phyloP scores from a whole-genome alignment of 1,140 invertebrate species.

The Drosophila eugracilis region DNA sequence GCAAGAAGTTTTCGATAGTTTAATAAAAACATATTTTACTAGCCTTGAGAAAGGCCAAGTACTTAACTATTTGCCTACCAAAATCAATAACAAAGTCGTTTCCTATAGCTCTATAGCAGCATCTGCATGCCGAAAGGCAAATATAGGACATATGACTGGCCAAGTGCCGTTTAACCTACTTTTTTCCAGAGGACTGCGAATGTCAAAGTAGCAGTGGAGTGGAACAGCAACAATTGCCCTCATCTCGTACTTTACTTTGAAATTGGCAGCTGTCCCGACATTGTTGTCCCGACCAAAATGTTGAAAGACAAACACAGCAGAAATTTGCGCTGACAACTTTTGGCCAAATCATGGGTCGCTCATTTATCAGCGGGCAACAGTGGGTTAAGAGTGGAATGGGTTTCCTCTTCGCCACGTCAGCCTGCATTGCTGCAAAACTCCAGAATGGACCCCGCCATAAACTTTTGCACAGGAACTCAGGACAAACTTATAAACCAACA shows the following conservation, averaged over 20 bases:
- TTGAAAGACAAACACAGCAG: constrained; percentile 14
- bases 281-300: constrained; percentile 35
- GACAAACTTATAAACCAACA: constrained; percentile 21
- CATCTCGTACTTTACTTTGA: neutral
- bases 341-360: constrained; percentile 38
- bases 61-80: too few relatives aligned
- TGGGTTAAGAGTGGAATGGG: constrained; percentile 14
- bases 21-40: too few relatives aligned
- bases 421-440: constrained; percentile 15
- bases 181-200: constrained; percentile 12
- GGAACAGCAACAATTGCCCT: constrained; percentile 11
- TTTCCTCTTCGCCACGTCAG: neutral
- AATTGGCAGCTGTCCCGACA: constrained; percentile 37
- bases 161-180: constrained; percentile 11
- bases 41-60: too few relatives aligned
- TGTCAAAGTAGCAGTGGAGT: constrained; percentile 4
- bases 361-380: constrained; percentile 35
- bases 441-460: neutral
- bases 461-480: constrained; percentile 17
- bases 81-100: too few relatives aligned
- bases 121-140: constrained; percentile 7
- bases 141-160: constrained; percentile 26
- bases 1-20: too few relatives aligned
- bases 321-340: constrained; percentile 26
- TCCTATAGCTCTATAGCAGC: too few relatives aligned